Evolutionary conservation across 2,113 vertebrate genomes (phyloP).

Genomic region (Ovibos moschatus): DNA sequence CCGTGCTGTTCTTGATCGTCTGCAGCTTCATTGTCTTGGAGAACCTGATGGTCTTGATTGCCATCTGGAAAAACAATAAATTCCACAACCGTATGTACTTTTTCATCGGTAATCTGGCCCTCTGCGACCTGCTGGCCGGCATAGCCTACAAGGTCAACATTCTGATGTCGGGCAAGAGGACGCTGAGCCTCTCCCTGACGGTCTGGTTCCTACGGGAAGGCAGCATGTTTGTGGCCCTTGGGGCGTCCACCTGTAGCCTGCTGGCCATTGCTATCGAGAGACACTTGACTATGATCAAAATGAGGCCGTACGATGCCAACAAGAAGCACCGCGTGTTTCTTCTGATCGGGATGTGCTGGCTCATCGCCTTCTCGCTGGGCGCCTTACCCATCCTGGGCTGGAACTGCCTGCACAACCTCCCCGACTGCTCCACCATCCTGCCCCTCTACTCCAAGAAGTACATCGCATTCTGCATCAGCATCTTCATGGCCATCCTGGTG

Average conservation of each 20-base stretch:
- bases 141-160: slow-evolving; percentile 93
- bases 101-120: slow-evolving; percentile 96
- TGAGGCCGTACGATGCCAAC: slow-evolving; percentile 94
- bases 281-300: slow-evolving; percentile 98
- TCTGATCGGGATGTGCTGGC: slow-evolving; percentile 95
- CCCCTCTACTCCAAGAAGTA: slow-evolving; percentile 96
- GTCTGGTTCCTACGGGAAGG: slow-evolving; percentile 96
- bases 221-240: slow-evolving; percentile 94
- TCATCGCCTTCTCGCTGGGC: slow-evolving; percentile 90
- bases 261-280: slow-evolving; percentile 96
- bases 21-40: slow-evolving; percentile 95
- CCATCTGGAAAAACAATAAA: slow-evolving; percentile 95
- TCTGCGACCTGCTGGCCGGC: slow-evolving; percentile 94
- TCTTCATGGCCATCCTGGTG: slow-evolving; percentile 90
- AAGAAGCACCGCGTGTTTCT: slow-evolving; percentile 96
- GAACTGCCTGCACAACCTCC: slow-evolving; percentile 92
- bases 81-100: slow-evolving; percentile 99
- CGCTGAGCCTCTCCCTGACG: slow-evolving; percentile 87
- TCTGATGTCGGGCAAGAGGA: slow-evolving; percentile 92
- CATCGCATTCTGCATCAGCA: slow-evolving; percentile 92
- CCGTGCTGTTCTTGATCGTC: slow-evolving; percentile 86
- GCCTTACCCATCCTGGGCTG: slow-evolving; percentile 94
- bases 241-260: slow-evolving; percentile 95
- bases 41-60: slow-evolving; percentile 94
- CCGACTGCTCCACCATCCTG: slow-evolving; percentile 93